These are phyloP conservation scores for Rhinichthys osculus DNA, from an alignment of 2,797 vertebrate species.

Conservation along the genomic window DNA sequence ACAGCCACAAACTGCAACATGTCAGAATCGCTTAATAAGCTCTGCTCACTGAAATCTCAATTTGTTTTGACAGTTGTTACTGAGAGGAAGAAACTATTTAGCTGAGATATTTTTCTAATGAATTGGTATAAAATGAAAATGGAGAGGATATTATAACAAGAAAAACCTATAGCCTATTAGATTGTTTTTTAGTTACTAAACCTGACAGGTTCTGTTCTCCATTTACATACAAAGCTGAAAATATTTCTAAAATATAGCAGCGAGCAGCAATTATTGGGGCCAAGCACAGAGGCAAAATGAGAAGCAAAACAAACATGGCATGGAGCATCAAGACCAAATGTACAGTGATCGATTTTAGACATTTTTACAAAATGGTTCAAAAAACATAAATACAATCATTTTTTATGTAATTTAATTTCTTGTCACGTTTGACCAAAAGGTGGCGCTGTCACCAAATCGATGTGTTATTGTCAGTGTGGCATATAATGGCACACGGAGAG, in stretches of 20 bases:
- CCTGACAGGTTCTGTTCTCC: background rate
- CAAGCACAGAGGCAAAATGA: no score
- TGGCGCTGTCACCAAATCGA: no score
- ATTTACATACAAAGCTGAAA: background rate
- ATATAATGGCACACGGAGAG: no score
- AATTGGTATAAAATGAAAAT: background rate
- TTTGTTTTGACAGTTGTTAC: conserved; percentile 10
- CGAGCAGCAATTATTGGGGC: no score
- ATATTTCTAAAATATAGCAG: background rate
- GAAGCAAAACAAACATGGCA: no score
- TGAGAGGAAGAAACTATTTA: background rate
- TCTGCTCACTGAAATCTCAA: conserved; percentile 12
- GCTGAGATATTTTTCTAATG: background rate
- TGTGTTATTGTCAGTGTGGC: no score
- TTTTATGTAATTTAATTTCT: background rate
- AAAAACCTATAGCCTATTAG: background rate
- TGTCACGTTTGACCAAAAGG: background rate
- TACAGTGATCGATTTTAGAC: no score
- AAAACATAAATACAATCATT: background rate
- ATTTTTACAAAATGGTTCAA: no score
- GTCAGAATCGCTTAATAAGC: background rate
- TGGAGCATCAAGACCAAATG: no score
- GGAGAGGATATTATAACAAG: background rate
- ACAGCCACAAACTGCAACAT: background rate
- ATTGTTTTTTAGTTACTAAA: background rate